phyloP scores from a whole-genome alignment of 2,888 invertebrate genomes.

The Neoitamus cyanurus region DNA sequence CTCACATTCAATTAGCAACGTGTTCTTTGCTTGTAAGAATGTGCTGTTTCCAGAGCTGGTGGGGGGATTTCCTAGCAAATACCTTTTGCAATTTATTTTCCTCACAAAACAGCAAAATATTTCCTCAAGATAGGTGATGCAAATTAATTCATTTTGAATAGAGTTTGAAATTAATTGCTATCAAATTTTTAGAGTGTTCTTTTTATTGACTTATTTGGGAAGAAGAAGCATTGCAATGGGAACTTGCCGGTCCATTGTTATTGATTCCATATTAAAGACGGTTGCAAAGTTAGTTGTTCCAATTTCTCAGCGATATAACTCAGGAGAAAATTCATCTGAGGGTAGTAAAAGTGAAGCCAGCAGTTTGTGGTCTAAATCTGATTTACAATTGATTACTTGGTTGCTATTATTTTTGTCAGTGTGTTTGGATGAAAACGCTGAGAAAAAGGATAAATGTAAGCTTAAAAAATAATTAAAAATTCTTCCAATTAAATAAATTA shows the following conservation, averaged over 20 bases:
- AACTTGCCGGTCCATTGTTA: constrained; percentile 71
- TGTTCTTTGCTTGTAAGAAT: constrained; percentile 83
- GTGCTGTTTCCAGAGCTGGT: constrained; percentile 81
- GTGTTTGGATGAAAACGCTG: constrained; percentile 71
- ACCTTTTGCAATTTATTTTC: constrained; percentile 83
- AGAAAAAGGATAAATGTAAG: constrained; percentile 66
- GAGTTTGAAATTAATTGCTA: constrained; percentile 32
- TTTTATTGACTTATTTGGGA: constrained; percentile 86
- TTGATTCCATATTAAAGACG: constrained; percentile 73
- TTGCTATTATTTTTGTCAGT: constrained; percentile 79
- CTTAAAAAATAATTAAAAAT: neutral
- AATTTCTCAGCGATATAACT: constrained; percentile 65
- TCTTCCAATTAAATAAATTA: neutral
- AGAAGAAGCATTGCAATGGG: constrained; percentile 78
- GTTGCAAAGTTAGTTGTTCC: constrained; percentile 71
- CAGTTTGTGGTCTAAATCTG: constrained; percentile 69
- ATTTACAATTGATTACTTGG: constrained; percentile 79
- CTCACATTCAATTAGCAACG: constrained; percentile 81
- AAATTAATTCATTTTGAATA: constrained; percentile 11
- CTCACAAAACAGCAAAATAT: constrained; percentile 80
- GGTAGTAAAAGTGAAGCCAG: constrained; percentile 55
- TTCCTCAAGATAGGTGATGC: constrained; percentile 84
- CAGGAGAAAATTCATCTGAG: constrained; percentile 56
- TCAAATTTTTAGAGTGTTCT: constrained; percentile 76
- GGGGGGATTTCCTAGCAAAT: constrained; percentile 90